Conservation (phyloP, 2,888 invertebrate species). For the Caenorhabditis sp. region DNA sequence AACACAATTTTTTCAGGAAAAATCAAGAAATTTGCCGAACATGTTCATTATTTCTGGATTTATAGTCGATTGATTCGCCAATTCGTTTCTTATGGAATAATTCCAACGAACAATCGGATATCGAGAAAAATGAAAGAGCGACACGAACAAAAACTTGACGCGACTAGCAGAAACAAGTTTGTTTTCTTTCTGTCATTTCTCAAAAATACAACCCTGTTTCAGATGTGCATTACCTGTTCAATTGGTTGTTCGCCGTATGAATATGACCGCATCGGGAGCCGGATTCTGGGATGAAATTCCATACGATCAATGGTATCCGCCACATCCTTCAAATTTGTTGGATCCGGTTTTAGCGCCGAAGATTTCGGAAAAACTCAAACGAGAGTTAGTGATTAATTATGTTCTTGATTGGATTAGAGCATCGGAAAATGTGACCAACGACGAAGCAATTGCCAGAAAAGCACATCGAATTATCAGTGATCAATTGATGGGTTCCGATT, state of each 20-base stretch:
- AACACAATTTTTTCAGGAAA: neutral
- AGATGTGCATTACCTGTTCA: conserved; percentile 23
- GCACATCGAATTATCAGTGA: conserved; percentile 21
- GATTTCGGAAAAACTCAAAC: conserved; percentile 21
- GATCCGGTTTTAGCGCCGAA: conserved; percentile 22
- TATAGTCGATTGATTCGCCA: conserved; percentile 20
- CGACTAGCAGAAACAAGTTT: conserved; percentile 13
- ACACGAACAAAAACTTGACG: conserved; percentile 11
- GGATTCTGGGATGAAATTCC: conserved; percentile 30
- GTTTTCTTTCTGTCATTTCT: neutral
- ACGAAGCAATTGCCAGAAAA: conserved; percentile 11
- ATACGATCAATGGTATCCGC: conserved; percentile 34
- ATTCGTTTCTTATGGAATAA: conserved; percentile 15
- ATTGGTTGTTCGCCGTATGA: conserved; percentile 10
- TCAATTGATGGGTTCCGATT: conserved; percentile 15
- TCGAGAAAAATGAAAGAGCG: conserved; percentile 13
- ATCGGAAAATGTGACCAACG: neutral
- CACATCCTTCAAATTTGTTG: conserved; percentile 22
- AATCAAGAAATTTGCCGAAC: conserved; percentile 4
- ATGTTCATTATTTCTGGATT: conserved; percentile 15
- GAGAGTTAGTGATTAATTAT: conserved; percentile 32
- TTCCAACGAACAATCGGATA: conserved; percentile 14
- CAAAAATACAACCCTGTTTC: conserved; percentile 2
- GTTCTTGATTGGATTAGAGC: conserved; percentile 26
- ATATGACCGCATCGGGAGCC: conserved; percentile 6